phyloP scores from a whole-genome alignment of 2,113 vertebrate genomes.

The Halichoeres trimaculatus region DNA sequence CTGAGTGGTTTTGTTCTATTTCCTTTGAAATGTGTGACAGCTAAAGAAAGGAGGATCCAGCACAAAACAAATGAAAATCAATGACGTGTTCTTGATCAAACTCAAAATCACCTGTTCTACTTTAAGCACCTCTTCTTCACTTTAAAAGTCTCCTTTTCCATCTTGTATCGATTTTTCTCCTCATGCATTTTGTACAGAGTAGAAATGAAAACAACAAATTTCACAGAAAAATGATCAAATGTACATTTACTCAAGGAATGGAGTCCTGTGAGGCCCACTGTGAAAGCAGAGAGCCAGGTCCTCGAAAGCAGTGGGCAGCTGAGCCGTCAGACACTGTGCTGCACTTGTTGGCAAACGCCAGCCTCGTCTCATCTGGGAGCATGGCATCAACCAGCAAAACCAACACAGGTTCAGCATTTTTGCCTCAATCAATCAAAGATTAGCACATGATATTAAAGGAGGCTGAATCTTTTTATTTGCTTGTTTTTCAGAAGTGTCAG shows the following conservation, averaged over 20 bases:
- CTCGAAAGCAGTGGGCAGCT: constrained; percentile 85
- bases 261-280: constrained; percentile 4
- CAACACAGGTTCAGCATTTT: background rate
- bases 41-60: background rate
- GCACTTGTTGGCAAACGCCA: constrained; percentile 80
- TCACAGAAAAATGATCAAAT: background rate
- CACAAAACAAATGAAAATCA: no score
- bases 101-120: background rate
- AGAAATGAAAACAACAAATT: background rate
- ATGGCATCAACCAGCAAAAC: constrained; percentile 54
- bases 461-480: background rate
- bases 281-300: constrained; percentile 9
- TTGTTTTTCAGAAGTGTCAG: constrained; percentile 57
- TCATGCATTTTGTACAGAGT: background rate
- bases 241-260: constrained; percentile 16
- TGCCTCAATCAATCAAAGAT: background rate
- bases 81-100: background rate
- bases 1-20: background rate
- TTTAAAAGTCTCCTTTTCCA: no score
- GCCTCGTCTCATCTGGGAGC: constrained; percentile 84
- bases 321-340: constrained; percentile 69
- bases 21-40: background rate
- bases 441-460: background rate
- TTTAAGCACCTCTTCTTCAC: no score
- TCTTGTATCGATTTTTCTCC: background rate